Conservation (phyloP, 2,797 vertebrate genomes). For the Sarcophilus harrisii region DNA sequence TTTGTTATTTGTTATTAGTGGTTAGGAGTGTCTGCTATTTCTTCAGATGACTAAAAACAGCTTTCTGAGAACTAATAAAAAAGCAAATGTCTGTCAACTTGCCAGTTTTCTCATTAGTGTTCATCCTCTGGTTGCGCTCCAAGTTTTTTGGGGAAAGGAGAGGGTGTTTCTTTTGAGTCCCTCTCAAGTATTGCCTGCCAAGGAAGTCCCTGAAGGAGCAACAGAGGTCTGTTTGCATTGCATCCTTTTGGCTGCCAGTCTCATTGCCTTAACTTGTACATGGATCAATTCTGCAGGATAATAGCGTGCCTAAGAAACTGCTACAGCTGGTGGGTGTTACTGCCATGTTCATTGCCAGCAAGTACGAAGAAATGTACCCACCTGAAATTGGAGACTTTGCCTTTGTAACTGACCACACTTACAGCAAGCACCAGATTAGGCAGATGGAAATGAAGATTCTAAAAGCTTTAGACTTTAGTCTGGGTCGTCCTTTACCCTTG, state of each 20-base stretch:
- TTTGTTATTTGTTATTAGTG: neutral
- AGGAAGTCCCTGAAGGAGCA: neutral
- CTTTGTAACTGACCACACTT: conserved; percentile 76
- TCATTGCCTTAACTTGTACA: neutral
- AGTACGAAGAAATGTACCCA: conserved; percentile 81
- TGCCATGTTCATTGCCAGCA: conserved; percentile 83
- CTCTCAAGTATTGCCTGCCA: neutral
- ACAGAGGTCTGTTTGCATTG: neutral
- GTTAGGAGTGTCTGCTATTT: neutral
- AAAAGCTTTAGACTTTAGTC: conserved; percentile 76
- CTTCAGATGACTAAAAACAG: neutral
- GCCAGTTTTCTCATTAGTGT: neutral
- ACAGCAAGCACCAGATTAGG: conserved; percentile 75
- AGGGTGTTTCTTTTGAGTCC: neutral
- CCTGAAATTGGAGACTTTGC: conserved; percentile 74
- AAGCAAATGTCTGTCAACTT: neutral
- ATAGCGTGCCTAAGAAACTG: conserved; percentile 87
- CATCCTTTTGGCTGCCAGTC: neutral
- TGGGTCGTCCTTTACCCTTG: conserved; percentile 74
- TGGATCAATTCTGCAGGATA: conserved; percentile 82
- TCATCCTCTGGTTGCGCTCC: neutral
- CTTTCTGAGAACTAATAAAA: neutral
- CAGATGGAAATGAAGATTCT: conserved; percentile 85
- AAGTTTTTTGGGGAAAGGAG: neutral
- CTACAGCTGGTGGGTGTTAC: conserved; percentile 90